Conservation (phyloP, 2,888 invertebrate species). For the Trachelus troglodyta region DNA sequence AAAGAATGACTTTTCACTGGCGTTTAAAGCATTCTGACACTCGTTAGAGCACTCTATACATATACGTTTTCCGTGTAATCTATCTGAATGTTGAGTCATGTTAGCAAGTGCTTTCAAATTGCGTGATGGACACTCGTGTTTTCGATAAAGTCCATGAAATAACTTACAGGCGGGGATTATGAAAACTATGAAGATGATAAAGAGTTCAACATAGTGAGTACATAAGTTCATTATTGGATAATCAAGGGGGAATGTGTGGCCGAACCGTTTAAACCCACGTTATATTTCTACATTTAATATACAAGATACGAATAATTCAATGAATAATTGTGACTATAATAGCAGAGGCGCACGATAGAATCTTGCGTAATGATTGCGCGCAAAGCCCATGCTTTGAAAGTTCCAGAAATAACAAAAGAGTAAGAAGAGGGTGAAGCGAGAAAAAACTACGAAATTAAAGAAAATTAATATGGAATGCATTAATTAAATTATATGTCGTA, state of each 20-base stretch:
- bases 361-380: background rate
- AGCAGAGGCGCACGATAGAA: background rate
- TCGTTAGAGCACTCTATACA: conserved; percentile 9
- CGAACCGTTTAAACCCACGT: background rate
- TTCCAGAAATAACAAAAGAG: background rate
- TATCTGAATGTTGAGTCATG: conserved; percentile 2
- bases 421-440: background rate
- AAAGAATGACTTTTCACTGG: background rate
- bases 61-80: conserved; percentile 12
- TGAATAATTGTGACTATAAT: background rate
- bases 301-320: background rate
- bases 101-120: background rate
- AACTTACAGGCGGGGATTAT: background rate
- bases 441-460: background rate
- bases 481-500: background rate
- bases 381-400: background rate
- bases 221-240: background rate
- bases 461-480: background rate
- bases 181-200: background rate
- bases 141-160: background rate
- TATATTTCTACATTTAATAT: background rate
- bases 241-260: background rate
- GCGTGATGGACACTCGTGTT: background rate
- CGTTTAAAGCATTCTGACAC: background rate
- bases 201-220: background rate